Evolutionary conservation across 2,888 invertebrate species (phyloP).

Genomic region (Lottia scabra): DNA sequence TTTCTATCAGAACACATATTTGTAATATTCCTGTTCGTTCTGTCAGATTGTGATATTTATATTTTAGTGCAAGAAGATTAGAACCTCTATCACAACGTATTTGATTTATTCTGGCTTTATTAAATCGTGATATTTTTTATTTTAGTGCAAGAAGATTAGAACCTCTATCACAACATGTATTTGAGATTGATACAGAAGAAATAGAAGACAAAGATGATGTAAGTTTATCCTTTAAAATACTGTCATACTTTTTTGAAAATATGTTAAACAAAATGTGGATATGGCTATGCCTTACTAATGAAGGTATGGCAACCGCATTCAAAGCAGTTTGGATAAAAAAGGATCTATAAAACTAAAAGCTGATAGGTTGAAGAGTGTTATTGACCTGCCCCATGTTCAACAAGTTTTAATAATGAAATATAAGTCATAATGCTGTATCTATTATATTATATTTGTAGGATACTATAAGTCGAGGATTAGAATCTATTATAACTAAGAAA

Average conservation of each 20-base stretch:
- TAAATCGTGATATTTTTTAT: constrained; percentile 21
- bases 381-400: no score
- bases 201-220: constrained; percentile 84
- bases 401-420: no score
- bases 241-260: no score
- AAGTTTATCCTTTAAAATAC: constrained; percentile 26
- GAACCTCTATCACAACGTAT: no score
- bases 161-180: constrained; percentile 83
- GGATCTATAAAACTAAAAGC: no score
- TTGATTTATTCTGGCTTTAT: not conserved
- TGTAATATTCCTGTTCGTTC: not conserved
- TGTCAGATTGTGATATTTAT: not conserved
- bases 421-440: no score
- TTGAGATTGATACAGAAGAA: constrained; percentile 87
- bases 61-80: constrained; percentile 70
- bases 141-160: constrained; percentile 72
- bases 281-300: no score
- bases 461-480: constrained; percentile 39
- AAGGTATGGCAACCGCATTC: no score
- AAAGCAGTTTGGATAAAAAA: no score
- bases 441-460: constrained; percentile 41
- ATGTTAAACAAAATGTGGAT: no score
- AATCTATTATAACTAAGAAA: constrained; percentile 80
- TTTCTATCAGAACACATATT: no score
- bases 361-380: no score